Conservation (phyloP, 2,888 invertebrate genomes). For the Frankliniella fusca region DNA sequence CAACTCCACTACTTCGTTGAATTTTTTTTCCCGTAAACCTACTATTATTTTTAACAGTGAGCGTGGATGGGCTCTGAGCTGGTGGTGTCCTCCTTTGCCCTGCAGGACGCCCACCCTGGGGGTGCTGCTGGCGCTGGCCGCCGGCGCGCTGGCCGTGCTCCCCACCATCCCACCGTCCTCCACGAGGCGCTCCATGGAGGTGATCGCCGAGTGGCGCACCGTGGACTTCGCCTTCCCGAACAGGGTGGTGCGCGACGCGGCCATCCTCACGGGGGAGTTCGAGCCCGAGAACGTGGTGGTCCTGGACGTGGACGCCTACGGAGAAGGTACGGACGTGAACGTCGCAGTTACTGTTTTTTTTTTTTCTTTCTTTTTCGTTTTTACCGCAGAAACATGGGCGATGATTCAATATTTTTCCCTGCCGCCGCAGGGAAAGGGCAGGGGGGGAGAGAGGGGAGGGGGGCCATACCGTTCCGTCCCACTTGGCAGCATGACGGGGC, state of each 20-base stretch:
- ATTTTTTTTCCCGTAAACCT: no score
- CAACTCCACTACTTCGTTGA: no score
- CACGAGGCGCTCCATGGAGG: conserved; percentile 35
- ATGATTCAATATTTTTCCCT: no score
- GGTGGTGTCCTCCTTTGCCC: not conserved
- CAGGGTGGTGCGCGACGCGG: conserved; percentile 37
- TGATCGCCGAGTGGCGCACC: conserved; percentile 38
- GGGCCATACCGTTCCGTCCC: not conserved
- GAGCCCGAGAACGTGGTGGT: conserved; percentile 41
- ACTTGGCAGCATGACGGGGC: not conserved
- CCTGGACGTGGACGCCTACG: conserved; percentile 40
- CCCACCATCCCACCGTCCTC: not conserved
- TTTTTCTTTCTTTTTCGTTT: no score
- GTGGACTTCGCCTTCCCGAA: conserved; percentile 41
- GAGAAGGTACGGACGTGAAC: conserved; percentile 37
- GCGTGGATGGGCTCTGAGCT: no score
- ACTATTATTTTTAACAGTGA: no score
- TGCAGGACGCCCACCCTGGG: not conserved
- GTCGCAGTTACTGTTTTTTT: not conserved
- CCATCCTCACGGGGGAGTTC: conserved; percentile 38
- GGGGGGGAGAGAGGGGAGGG: conserved; percentile 37
- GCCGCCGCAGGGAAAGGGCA: no score
- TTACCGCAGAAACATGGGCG: no score
- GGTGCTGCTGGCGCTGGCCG: not conserved
- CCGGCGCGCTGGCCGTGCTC: not conserved